Base-by-base conservation (phyloP, 1,140 invertebrate genomes). In the Aplysia californica region DNA sequence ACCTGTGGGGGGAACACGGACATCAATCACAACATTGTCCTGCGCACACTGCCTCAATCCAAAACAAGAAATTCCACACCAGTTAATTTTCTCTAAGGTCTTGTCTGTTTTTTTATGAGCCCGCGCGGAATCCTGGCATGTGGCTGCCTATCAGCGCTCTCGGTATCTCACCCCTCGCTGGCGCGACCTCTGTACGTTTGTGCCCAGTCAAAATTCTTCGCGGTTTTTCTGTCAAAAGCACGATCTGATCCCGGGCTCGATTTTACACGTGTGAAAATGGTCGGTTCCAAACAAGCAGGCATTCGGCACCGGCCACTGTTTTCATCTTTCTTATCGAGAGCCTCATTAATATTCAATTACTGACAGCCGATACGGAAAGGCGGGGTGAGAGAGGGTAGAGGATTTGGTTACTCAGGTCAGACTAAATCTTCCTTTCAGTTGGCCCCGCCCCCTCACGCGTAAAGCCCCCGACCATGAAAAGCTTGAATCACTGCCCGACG, bases 311-410 rank as follows among this genome's bases (percentile, higher is more conserved):
- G 29, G 59, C 4, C 33, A 33, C 33, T 65, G 61, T 65, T 65
- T 65, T 65, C 61, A 65, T 65, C 59, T 64, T 64, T 64, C 59
- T 64, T 65, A 65, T 35, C 61, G 39, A 33, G 31, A 4, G 61
- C 39, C 61, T 35, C 61, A 65, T 65, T 65, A 65, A 65, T 65
- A 65, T 65, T 65, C 33, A 4, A 36, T 65, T 65, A 65, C 61
- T 35, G 61, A 65, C 31, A 65, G 31, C 33, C 5, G 1, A 3
- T 65, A 35, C 6, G 21, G 21, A 36, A 36, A 65, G 61, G 61
- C 61, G 61, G 61, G 61, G 61, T 36, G 31, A n/a, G n/a, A n/a
- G n/a, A n/a, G n/a, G n/a, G n/a, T n/a, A n/a, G n/a, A n/a, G n/a
- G n/a, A n/a, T n/a, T n/a, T n/a, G n/a, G n/a, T n/a, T n/a, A n/a